Conservation (phyloP, 2,113 vertebrate species). For the Peromyscus leucopus region DNA sequence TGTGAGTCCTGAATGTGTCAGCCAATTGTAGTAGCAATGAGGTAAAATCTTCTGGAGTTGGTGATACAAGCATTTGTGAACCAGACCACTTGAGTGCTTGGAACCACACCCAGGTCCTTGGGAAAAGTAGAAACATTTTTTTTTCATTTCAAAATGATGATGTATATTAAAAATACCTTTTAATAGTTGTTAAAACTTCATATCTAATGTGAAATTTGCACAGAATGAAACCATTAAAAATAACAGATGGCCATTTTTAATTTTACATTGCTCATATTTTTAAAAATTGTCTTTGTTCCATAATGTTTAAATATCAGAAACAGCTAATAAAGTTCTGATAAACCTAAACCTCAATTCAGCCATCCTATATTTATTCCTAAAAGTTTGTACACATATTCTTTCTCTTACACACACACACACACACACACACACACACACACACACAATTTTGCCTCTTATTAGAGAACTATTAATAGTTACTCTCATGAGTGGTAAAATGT, state of each 20-base stretch:
- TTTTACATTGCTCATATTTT: background rate
- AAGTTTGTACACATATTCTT: background rate
- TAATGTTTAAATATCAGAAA: background rate
- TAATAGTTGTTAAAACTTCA: background rate
- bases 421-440: background rate
- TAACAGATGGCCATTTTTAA: background rate
- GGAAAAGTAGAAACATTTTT: background rate
- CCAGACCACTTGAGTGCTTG: background rate
- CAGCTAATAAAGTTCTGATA: background rate
- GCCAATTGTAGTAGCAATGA: background rate
- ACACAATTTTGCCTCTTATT: background rate
- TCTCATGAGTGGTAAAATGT: conserved; percentile 36
- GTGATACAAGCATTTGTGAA: background rate
- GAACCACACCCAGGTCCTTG: background rate
- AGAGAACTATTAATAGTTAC: conserved; percentile 32
- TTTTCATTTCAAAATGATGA: background rate
- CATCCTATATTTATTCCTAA: background rate
- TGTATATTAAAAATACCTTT: background rate
- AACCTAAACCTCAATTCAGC: background rate
- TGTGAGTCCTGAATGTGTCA: too few relatives aligned
- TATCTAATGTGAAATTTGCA: background rate
- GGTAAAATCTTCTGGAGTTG: background rate
- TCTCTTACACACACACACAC: background rate
- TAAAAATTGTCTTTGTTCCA: background rate
- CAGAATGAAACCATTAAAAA: background rate